Evolutionary conservation across 2,888 invertebrate species (phyloP), one percentile per base, ranked within the genome.

Genomic region (Phortica magna): DNA sequence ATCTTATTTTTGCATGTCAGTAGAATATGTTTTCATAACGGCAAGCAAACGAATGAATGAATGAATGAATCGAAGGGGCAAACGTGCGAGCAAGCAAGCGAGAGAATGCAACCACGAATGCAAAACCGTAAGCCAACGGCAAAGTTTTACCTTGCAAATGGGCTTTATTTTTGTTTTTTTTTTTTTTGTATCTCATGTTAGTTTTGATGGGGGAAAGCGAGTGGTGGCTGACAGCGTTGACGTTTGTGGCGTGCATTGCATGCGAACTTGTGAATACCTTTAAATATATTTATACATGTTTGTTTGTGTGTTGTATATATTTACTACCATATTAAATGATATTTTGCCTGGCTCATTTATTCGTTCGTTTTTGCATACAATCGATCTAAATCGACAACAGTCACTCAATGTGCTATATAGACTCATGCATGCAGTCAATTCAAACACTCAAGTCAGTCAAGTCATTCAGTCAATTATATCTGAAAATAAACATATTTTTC

Each of bases 1-100:
- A 65, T 61, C 10, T 12, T 68, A 7, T 68, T 68, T 55, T 71
- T 71, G 70, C 70, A 71, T 71, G 70, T 55, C 70, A 71, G 55
- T 55, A 67, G 67, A 67, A 67, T 67, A 67, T 9, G 48, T 64
- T 39, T 64, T 64, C 64, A 64, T 42, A 67, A 67, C 67, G 42
- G 3, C 31, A 71, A 55, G 17, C 61, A 17, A 14, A 5, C 61
- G 19, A 61, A 61, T 9, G 61, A 10, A n/a, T 59, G 61, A 22
- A 19, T 4, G 31, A 31, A 31, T 4, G 31, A 31, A 31, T 4
- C 2, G 31, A 31, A 31, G 0, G 31, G 31, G 31, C 59, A 17
- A 14, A 48, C 59, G 59, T 22, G n/a, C 61, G 22, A 61, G 10
- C 61, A 19, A 61, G n/a, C 61, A 12, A 61, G 10, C 61, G 61